Evolutionary conservation across 1,140 invertebrate species (phyloP), one percentile per base, ranked within the genome.

Genomic region (Drosophila saltans): DNA sequence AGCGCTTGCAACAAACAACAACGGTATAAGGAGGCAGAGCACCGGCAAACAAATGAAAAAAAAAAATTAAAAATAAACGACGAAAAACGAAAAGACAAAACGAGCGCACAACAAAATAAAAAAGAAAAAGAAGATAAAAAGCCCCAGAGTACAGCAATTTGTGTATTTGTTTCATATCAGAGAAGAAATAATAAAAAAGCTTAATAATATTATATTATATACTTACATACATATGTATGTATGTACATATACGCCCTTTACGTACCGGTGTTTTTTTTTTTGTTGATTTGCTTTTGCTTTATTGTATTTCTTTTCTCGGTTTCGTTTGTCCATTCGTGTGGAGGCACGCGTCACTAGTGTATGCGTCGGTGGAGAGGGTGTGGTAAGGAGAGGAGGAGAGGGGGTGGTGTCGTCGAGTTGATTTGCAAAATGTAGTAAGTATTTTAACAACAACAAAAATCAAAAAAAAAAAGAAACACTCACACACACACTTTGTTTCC

Each of bases 401-500:
- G 60, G 57, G 59, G 24, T 33, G 58, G 4, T 16, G 36, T 9
- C 3, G 33, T 36, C 3, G 6, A 52, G 45, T 52, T 52, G 24
- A 52, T 52, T 52, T 52, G 45, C 45, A 52, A 52, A 52, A 26
- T 10, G 45, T 52, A 63, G 40, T 28, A 52, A 52, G 56, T 66
- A 55, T 24, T 56, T 48, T 11, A 52, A 69, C 70, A 72, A 71
- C 48, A 71, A 63, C 62, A 69, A 66, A 43, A 43, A 63, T 68
- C 58, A 56, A 48, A 75, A 48, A 56, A 70, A 55, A 76, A 69
- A 61, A 74, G 57, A 69, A 60, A 63, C 45, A 59, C 57, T 40
- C 26, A 67, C 57, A 48, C 26, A 67, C 69, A 71, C 69, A 71
- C 70, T 60, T 26, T 74, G 79, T 84, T 76, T 83, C 68, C 69